These are phyloP conservation scores for Saiga tatarica DNA, from an alignment of 2,113 vertebrate genomes.

Conservation along the genomic window DNA sequence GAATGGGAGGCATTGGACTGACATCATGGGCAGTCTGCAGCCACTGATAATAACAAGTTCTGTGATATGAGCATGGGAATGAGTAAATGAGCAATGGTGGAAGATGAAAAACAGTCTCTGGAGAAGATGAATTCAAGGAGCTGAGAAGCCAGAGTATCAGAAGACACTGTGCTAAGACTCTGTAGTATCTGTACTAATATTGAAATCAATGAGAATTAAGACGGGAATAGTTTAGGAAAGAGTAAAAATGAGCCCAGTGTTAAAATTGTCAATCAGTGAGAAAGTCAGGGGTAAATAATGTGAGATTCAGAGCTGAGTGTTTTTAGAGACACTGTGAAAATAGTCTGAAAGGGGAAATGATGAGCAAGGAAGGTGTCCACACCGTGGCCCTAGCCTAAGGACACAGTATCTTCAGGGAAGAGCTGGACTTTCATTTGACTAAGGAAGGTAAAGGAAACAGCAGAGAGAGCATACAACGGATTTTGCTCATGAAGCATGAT, in stretches of 20 bases:
- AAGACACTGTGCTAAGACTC: not conserved
- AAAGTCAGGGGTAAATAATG: not conserved
- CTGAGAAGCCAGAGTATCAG: not conserved
- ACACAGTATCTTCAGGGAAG: not conserved
- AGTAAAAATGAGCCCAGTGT: not conserved
- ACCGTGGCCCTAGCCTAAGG: not conserved
- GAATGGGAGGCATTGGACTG: not conserved
- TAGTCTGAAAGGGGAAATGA: not conserved
- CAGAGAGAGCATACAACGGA: not conserved
- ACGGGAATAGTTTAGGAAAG: not conserved
- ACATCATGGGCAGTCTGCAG: not conserved
- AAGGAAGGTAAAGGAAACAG: not conserved
- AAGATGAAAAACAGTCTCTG: not conserved
- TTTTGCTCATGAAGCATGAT: not conserved
- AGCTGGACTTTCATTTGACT: not conserved
- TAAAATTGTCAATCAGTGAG: not conserved
- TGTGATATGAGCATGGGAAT: not conserved
- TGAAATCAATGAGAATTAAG: not conserved
- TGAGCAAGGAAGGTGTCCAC: not conserved
- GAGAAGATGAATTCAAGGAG: not conserved
- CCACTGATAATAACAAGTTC: not conserved
- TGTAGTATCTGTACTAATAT: not conserved
- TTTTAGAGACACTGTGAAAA: not conserved
- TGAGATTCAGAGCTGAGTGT: not conserved
- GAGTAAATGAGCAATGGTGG: not conserved